Evolutionary conservation across 2,888 invertebrate species (phyloP), one percentile per base, ranked within the genome.

Genomic region (Epinotia brunnichana): DNA sequence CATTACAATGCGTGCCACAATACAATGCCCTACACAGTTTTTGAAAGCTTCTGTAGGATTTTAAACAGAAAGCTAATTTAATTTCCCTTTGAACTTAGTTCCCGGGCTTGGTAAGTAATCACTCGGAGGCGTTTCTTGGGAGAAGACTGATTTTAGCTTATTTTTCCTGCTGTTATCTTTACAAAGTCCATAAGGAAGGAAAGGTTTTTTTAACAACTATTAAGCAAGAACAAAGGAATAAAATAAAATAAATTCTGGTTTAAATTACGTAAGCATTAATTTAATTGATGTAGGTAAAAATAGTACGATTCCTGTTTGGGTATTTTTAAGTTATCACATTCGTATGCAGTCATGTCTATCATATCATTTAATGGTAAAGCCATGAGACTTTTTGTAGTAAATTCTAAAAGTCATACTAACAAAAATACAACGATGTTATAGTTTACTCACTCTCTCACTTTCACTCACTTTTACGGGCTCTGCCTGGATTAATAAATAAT

Each of bases 11-110:
- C 54, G 57, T 24, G 7, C n/a, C n/a, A n/a, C n/a, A n/a, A n/a
- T n/a, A n/a, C n/a, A n/a, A n/a, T n/a, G n/a, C 9, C 35, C 35
- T 35, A 53, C 54, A 21, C 10, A 21, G 54, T 24, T 56, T 13
- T 56, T 56, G 11, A 35, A 35, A 35, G 11, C 39, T 64, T 53
- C 15, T 24, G 17, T 15, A 13, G 41, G 53, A 62, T 56, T 63
- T 63, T 5, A 63, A 61, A 48, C 35, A 21, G 15, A 63, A 63
- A 56, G 54, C 35, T 56, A 35, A 56, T 57, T 48, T 63, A n/a
- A 61, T 69, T 56, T 63, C 19, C 19, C 63, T 70, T 70, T 56
- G 56, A 70, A 44, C 11, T 48, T n/a, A 7, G 29, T 51, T 44
- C 19, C 24, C 19, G 13, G 3, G 9, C 51, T 19, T 2, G 29